Evolutionary conservation across 2,888 invertebrate species (phyloP), one percentile per base, ranked within the genome.

Genomic region (Hirudinaria manillensis): DNA sequence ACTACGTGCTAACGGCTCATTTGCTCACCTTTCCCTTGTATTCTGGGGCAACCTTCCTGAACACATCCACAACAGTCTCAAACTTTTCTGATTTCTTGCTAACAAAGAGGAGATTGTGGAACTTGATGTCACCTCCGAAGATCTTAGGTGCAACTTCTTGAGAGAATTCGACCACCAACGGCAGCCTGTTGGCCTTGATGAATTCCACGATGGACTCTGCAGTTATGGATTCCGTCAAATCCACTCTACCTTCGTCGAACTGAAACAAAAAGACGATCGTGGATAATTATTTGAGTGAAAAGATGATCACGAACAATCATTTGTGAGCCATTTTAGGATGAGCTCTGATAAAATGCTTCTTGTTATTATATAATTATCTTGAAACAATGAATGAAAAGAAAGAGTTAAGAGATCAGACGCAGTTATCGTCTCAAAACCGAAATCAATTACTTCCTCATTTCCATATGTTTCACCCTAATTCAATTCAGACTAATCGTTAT

Each of bases 91-190:
- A 80, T 66, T 81, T 80, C 88, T 95, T 94, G 84, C 93, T 93
- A 82, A 97, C 88, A 90, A 99, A 99, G 83, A 99, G 87, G 78
- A 99, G 89, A 80, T 97, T 89, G 87, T 99, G 99, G 83, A 92
- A 93, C 88, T 98, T 97, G 87, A 99, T 93, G 77, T 94, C 93
- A 80, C 98, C 98, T 75, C 96, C 94, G 85, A 99, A 99, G 87
- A 99, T 95, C 87, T 96, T 96, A 84, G 93, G 92, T 19, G 99
- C 98, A 45, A 94, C 85, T 77, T 97, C 94, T 82, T 96, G 95
- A 81, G 93, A 95, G 88, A 98, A 98, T 86, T 98, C 97, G 75
- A 95, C 92, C 79, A 97, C 90, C 79, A 93, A 87, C 29, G 97
- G 97, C 84, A 98, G 88, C 75, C 93, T 90, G 84, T 95, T 91